Evolutionary conservation across 2,113 vertebrate genomes (phyloP).

Genomic region (Eleginops maclovinus): DNA sequence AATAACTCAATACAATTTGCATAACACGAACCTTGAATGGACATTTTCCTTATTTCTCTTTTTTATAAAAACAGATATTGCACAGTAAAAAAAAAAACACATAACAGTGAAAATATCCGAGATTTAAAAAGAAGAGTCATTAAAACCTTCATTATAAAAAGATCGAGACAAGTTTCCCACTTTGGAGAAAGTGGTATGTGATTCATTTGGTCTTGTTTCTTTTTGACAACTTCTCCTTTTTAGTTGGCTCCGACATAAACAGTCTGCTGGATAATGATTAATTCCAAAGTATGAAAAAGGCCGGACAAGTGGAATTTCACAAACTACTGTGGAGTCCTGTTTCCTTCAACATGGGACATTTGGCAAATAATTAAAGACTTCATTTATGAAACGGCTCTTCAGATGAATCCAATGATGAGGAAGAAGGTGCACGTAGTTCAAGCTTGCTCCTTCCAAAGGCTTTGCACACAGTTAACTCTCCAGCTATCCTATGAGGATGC

Average conservation of each 20-base stretch:
- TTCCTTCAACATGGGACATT: constrained; percentile 26
- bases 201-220: constrained; percentile 3
- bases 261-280: background rate
- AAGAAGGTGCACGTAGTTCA: constrained; percentile 8
- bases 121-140: constrained; percentile 35
- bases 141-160: constrained; percentile 43
- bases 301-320: constrained; percentile 2
- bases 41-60: constrained; percentile 19
- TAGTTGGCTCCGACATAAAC: constrained; percentile 39
- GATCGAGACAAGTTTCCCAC: constrained; percentile 12
- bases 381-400: constrained; percentile 8
- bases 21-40: constrained; percentile 13
- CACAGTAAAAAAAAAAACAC: constrained; percentile 76
- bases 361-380: constrained; percentile 65
- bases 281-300: constrained; percentile 38
- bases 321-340: constrained; percentile 7
- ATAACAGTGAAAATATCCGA: constrained; percentile 45
- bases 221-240: constrained; percentile 12
- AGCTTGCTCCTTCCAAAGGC: constrained; percentile 25
- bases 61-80: constrained; percentile 69
- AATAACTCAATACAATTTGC: constrained; percentile 20
- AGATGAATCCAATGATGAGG: constrained; percentile 21
- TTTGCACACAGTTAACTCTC: constrained; percentile 30
- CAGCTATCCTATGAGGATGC: constrained; percentile 37
- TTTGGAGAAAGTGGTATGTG: constrained; percentile 26